phyloP scores from a whole-genome alignment of 2,113 vertebrate genomes.

The Chaetops frenatus region DNA sequence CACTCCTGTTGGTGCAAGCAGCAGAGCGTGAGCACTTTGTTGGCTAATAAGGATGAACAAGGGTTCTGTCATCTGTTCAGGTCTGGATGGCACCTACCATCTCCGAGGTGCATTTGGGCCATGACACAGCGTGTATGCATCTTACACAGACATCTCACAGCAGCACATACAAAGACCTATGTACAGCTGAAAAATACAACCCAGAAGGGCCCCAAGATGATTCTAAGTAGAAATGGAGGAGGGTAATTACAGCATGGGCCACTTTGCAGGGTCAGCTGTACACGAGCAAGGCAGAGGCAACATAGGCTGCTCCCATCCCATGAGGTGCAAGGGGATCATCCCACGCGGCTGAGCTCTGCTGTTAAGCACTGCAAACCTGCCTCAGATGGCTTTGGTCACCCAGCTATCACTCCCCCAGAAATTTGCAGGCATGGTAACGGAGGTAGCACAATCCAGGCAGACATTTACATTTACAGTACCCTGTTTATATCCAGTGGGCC shows the following conservation, averaged over 20 bases:
- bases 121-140: rapidly evolving
- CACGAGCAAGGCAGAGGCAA: not conserved
- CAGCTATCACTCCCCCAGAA: not conserved
- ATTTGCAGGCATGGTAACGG: not conserved
- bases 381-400: not conserved
- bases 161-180: not conserved
- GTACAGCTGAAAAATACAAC: not conserved
- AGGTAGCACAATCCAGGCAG: not conserved
- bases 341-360: not conserved
- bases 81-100: not conserved
- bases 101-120: not conserved
- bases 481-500: not conserved
- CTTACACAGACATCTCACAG: not conserved
- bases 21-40: not conserved
- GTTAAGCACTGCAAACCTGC: not conserved
- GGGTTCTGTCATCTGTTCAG: not conserved
- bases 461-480: not conserved
- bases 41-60: not conserved
- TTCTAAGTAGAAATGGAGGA: not conserved
- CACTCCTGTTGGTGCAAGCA: not conserved
- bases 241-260: not conserved
- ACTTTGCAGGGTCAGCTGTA: not conserved
- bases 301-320: not conserved
- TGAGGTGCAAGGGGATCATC: not conserved
- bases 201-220: not conserved